phyloP scores from a whole-genome alignment of 37 sponge, comb jelly and placozoan species.

The Crambe crambe region DNA sequence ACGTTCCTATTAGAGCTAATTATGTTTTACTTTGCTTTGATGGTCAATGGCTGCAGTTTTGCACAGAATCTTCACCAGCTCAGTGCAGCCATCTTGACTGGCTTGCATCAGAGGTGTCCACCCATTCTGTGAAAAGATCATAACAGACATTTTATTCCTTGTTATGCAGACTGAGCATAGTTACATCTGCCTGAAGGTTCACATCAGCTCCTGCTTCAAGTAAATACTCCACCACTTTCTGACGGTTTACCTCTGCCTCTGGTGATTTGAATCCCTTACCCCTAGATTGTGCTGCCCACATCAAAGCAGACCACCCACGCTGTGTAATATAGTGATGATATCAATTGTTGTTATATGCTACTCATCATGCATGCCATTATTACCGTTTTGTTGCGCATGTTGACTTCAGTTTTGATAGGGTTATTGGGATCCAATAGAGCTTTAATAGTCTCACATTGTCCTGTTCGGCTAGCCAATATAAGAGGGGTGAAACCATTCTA shows the following conservation, averaged over 20 bases:
- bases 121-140: not conserved
- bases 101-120: constrained; percentile 19
- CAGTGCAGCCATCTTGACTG: constrained; percentile 11
- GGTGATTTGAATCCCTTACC: not conserved
- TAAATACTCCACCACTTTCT: not conserved
- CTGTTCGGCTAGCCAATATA: constrained; percentile 2
- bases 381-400: too few relatives aligned
- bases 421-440: too few relatives aligned
- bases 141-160: not conserved
- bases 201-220: not conserved
- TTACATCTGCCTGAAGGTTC: not conserved
- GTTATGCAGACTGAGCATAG: not conserved
- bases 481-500: constrained; percentile 30
- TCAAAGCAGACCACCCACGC: constrained; percentile 8
- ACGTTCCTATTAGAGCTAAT: not conserved
- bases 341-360: too few relatives aligned
- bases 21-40: not conserved
- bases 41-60: not conserved
- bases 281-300: constrained; percentile 1
- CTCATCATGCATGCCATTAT: too few relatives aligned
- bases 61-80: not conserved
- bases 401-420: too few relatives aligned
- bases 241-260: not conserved
- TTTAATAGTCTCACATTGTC: not conserved
- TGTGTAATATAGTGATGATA: too few relatives aligned